Evolutionary conservation across 1,140 invertebrate species (phyloP).

Genomic region (Akabosia matsudoensis): DNA sequence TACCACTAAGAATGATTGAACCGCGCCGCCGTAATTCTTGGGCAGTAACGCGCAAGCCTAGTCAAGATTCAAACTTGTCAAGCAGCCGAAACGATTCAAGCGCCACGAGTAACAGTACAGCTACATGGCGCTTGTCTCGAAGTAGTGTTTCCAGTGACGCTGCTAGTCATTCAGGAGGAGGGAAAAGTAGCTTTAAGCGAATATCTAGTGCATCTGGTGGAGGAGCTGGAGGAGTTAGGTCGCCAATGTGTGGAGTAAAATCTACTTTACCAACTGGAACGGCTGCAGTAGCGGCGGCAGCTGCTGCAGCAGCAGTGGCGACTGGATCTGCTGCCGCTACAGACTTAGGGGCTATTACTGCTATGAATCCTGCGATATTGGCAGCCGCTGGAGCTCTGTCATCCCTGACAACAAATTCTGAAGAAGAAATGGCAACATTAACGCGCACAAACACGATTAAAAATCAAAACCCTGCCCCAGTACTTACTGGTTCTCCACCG

Average conservation of each 20-base stretch:
- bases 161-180: slow-evolving; percentile 44
- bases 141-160: slow-evolving; percentile 62
- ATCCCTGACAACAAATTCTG: background rate
- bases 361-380: background rate
- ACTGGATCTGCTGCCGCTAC: background rate
- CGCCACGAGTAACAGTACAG: slow-evolving; percentile 78
- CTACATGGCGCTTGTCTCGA: slow-evolving; percentile 75
- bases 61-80: slow-evolving; percentile 82
- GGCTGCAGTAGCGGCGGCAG: background rate
- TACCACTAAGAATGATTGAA: slow-evolving; percentile 69
- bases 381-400: background rate
- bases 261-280: background rate
- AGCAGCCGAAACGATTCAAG: slow-evolving; percentile 77
- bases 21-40: slow-evolving; percentile 75
- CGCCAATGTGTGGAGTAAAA: background rate
- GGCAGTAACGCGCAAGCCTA: slow-evolving; percentile 81
- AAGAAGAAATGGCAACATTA: background rate
- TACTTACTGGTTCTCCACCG: background rate
- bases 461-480: background rate
- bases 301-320: background rate
- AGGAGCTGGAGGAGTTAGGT: background rate
- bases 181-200: slow-evolving; percentile 41
- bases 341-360: background rate
- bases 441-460: background rate
- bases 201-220: background rate